A percentile compares a stretch with the other conserved stretches of the same genome.
These are phyloP conservation scores for Dendrocopos noguchii DNA, from an alignment of 2,113 vertebrate species.

Conservation along the genomic window DNA sequence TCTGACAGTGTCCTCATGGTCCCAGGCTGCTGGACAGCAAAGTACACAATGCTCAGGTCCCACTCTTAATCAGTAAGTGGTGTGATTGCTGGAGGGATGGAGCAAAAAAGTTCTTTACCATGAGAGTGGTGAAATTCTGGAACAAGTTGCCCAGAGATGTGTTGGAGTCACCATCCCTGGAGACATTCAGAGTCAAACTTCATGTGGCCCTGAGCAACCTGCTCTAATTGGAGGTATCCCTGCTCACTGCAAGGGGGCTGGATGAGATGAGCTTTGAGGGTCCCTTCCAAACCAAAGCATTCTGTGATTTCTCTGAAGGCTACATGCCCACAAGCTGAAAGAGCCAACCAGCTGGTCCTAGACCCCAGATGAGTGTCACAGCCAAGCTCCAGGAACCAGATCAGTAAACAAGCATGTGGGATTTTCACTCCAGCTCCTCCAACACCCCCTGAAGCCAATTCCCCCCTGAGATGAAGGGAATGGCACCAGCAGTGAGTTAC, in stretches of 20 bases:
- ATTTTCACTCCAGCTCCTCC: background rate
- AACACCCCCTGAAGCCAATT: background rate
- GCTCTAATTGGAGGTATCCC: no score
- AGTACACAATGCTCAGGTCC: background rate
- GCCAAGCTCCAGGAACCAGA: no score
- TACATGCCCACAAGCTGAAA: fast-evolving
- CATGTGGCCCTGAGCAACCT: no score
- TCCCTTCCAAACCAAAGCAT: no score
- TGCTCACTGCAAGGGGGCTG: no score
- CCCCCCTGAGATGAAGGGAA: background rate
- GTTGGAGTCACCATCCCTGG: no score
- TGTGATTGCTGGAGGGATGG: background rate
- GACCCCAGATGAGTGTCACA: no score
- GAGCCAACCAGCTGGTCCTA: background rate
- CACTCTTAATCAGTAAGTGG: background rate
- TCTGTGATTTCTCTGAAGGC: background rate
- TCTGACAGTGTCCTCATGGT: background rate
- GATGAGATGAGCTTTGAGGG: no score
- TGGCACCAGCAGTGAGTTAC: background rate
- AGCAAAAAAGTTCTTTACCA: background rate
- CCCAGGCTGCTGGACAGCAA: background rate
- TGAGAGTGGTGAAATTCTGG: no score
- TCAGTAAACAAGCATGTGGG: background rate
- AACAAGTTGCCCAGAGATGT: no score
- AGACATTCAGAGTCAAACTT: no score